Base-by-base conservation (phyloP, 2,113 vertebrate species). In the Oreochromis tanganicae region DNA sequence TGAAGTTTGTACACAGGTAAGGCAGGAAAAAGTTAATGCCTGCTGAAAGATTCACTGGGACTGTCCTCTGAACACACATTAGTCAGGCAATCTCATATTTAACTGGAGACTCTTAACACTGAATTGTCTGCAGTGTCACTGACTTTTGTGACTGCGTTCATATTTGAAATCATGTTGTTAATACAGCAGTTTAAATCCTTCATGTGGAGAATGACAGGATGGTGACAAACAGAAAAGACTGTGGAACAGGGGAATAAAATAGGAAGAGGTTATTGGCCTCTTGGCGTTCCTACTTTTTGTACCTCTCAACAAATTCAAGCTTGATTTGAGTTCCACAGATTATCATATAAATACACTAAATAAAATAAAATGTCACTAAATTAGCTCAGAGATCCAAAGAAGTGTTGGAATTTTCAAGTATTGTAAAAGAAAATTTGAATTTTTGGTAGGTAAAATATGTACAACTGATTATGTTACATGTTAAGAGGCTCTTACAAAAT, bases 161-260 rank as follows among this genome's bases (percentile, higher is more conserved):
- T 48, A 48, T 75, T 48, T 48, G 24, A 73, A 27, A 46, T 8
- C 11, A 9, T 0, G 24, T 11, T 29, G 71, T 75, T 48, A 11
- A 1, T 29, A 0, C 24, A 48, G 14, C 41, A 48, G 14, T 46
- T 29, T 48, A 0, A 43, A 46, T 71, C n/a, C 34, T 43, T 19
- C 16, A 24, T 12, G 10, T 5, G 9, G 19, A 19, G 52, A n/a
- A 9, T 55, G 21, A 21, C 4, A 52, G 48, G 5, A 19, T n/a
- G 19, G 17, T 48, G 48, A 52, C 48, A 55, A 12, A 21, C 21
- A 12, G 21, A 43, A 24, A 24, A 2, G 5, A 6, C n/a, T 12
- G 38, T 27, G 14, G 24, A 75, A 1, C 9, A 29, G 21, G 0
- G 14, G 3, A 43, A 27, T 10, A 5, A 73, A 0, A 73, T 3